Conservation (phyloP, 2,888 invertebrate genomes). For the Dione juno region DNA sequence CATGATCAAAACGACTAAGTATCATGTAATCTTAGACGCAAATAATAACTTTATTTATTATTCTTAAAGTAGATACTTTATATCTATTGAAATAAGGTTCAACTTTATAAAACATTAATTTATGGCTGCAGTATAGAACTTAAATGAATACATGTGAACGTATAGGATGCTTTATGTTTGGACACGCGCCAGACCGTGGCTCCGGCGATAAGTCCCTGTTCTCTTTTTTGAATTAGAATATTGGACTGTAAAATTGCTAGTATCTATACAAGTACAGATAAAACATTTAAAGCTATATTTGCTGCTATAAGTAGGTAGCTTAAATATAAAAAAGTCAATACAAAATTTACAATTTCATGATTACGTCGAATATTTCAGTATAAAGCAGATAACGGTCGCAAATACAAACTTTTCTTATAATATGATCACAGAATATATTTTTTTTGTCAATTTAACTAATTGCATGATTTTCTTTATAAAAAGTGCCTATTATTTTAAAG, state of each 20-base stretch:
- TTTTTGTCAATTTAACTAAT: too few species aligned
- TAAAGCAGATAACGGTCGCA: too few species aligned
- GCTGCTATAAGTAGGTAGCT: too few species aligned
- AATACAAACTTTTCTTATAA: too few species aligned
- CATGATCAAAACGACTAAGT: not conserved
- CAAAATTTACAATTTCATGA: too few species aligned
- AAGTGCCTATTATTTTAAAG: too few species aligned
- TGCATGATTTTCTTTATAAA: too few species aligned
- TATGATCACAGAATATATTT: too few species aligned
- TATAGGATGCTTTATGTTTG: conserved; percentile 50
- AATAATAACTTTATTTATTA: not conserved
- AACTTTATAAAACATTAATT: conserved; percentile 3
- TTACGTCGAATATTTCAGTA: too few species aligned
- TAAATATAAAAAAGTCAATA: too few species aligned
- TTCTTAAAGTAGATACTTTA: not conserved
- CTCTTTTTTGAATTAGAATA: conserved; percentile 25
- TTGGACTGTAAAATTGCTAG: not conserved
- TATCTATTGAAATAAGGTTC: not conserved
- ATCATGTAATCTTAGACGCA: not conserved
- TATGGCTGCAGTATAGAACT: not conserved
- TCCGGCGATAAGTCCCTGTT: conserved; percentile 50
- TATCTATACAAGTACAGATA: not conserved
- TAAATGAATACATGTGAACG: not conserved
- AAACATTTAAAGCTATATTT: not conserved
- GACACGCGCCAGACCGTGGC: conserved; percentile 59